Evolutionary conservation across 2,113 vertebrate species (phyloP).

Genomic region (Pao palembangensis): DNA sequence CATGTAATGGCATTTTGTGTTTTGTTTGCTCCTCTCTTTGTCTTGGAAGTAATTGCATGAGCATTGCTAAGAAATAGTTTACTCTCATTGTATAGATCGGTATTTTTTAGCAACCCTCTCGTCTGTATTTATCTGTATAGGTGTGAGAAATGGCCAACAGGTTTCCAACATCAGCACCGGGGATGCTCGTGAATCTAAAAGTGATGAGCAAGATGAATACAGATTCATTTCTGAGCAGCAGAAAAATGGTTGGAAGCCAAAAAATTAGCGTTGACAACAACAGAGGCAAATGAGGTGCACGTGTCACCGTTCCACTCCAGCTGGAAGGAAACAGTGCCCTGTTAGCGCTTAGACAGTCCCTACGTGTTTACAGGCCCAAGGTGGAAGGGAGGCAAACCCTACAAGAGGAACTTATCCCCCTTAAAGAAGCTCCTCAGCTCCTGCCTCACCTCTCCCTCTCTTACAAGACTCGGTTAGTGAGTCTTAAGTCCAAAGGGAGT

Average conservation of each 20-base stretch:
- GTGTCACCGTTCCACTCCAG: constrained; percentile 6
- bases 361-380: constrained; percentile 25
- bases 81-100: not conserved
- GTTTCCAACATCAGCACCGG: constrained; percentile 35
- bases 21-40: too few relatives aligned
- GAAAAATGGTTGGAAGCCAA: constrained; percentile 14
- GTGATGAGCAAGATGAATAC: constrained; percentile 34
- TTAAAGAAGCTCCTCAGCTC: not conserved
- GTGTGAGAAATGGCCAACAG: constrained; percentile 26
- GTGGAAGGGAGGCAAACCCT: constrained; percentile 30
- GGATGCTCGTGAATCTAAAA: constrained; percentile 20
- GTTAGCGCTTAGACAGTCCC: constrained; percentile 25
- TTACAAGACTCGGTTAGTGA: too few relatives aligned
- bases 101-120: not conserved
- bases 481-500: too few relatives aligned
- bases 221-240: constrained; percentile 25
- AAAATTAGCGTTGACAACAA: constrained; percentile 24
- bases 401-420: constrained; percentile 35
- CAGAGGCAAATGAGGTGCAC: constrained; percentile 35
- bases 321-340: constrained; percentile 9
- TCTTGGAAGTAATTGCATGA: too few relatives aligned
- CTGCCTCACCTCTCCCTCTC: too few relatives aligned
- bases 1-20: too few relatives aligned
- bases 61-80: too few relatives aligned
- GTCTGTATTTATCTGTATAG: constrained; percentile 26